A percentile compares a stretch with the other conserved stretches of the same genome.
These are phyloP conservation scores for Armadillidium nasatum DNA, from an alignment of 1,140 invertebrate genomes.

Conservation along the genomic window DNA sequence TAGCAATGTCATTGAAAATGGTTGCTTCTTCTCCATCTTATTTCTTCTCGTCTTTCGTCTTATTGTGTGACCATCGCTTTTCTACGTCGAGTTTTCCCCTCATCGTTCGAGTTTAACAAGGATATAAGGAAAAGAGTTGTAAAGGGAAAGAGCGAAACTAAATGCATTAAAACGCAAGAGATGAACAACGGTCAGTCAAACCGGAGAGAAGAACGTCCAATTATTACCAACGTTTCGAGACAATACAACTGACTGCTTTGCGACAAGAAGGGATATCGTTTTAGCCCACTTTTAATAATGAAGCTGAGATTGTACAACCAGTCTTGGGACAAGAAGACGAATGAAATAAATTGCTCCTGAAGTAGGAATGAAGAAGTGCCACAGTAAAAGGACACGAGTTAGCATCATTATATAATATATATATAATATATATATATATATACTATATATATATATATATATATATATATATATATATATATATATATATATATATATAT, in stretches of 20 bases:
- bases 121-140: background rate
- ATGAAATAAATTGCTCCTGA: background rate
- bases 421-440: background rate
- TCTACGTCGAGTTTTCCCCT: too few relatives aligned
- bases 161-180: background rate
- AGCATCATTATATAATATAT: too few relatives aligned
- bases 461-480: constrained; percentile 15
- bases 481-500: too few relatives aligned
- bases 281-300: background rate
- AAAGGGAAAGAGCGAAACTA: background rate
- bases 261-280: background rate
- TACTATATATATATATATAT: too few relatives aligned
- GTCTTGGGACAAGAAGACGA: background rate
- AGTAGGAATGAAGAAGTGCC: background rate
- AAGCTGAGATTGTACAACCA: background rate
- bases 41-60: background rate
- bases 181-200: background rate
- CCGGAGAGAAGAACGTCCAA: background rate
- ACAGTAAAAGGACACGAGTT: too few relatives aligned
- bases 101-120: background rate
- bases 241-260: too few relatives aligned
- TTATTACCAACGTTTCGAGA: background rate
- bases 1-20: background rate
- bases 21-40: background rate
- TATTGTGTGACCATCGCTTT: too few relatives aligned